Percentiles rank a stretch among this genome's conserved stretches.
Conservation (phyloP, 2,113 vertebrate genomes). For the Chaetops frenatus region DNA sequence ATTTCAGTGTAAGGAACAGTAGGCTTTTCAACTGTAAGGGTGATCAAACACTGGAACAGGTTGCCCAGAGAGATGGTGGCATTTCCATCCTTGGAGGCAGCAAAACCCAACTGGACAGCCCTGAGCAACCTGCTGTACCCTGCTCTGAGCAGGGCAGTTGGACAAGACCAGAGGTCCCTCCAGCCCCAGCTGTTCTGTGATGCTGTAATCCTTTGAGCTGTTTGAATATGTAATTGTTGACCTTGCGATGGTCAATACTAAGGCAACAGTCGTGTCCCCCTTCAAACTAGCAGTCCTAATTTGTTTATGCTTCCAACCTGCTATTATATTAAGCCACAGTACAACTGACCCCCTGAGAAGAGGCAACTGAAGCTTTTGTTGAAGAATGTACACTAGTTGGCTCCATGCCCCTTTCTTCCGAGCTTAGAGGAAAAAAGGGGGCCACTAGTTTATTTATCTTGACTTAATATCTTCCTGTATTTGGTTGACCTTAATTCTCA, state of each 20-base stretch:
- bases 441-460: conserved; percentile 17
- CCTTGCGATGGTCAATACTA: neutral
- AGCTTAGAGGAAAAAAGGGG: neutral
- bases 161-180: neutral
- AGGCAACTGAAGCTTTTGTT: conserved; percentile 40
- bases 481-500: conserved; percentile 12
- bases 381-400: neutral
- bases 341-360: conserved; percentile 18
- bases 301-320: conserved; percentile 31
- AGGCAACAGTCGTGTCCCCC: neutral
- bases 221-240: conserved; percentile 22
- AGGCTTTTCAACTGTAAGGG: neutral
- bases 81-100: neutral
- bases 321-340: conserved; percentile 14
- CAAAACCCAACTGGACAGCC: neutral
- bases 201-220: neutral
- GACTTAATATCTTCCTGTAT: conserved; percentile 45
- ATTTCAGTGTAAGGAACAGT: neutral
- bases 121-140: neutral
- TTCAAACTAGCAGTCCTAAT: conserved; percentile 33
- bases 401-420: neutral
- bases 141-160: neutral
- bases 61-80: neutral
- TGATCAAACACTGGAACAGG: neutral
- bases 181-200: neutral